A percentile compares a stretch with the other conserved stretches of the same genome.
Conservation (phyloP, 2,113 vertebrate species). For the Sturnira hondurensis region DNA sequence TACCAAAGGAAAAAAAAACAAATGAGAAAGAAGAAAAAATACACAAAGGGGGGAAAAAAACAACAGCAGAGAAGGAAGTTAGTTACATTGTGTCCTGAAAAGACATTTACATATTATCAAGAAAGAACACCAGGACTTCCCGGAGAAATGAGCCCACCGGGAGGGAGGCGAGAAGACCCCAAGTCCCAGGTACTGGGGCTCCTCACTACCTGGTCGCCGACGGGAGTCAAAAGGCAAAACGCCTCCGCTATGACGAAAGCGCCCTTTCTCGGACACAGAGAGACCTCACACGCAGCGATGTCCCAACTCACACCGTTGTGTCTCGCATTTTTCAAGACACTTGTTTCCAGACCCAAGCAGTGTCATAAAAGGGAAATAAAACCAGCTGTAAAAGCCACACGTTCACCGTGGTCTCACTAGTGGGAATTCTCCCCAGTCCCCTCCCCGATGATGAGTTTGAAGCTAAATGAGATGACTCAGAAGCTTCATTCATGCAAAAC, state of each 20-base stretch:
- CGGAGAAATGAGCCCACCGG: neutral
- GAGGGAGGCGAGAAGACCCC: fast-evolving
- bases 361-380: conserved; percentile 32
- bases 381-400: conserved; percentile 5
- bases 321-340: neutral
- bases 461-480: conserved; percentile 8
- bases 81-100: neutral
- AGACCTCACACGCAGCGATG: no score
- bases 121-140: neutral
- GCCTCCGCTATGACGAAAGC: neutral
- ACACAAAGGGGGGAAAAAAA: neutral
- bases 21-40: neutral
- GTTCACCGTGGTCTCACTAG: neutral
- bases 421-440: neutral
- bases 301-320: neutral
- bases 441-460: neutral
- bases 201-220: neutral
- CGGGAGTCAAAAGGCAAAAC: neutral
- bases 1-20: neutral
- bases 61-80: neutral
- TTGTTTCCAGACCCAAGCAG: neutral
- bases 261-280: neutral
- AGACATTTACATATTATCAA: neutral
- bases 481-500: neutral
- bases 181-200: neutral